These are phyloP conservation scores for Petrocephalus zakoni DNA, from an alignment of 2,113 vertebrate species.

Conservation along the genomic window DNA sequence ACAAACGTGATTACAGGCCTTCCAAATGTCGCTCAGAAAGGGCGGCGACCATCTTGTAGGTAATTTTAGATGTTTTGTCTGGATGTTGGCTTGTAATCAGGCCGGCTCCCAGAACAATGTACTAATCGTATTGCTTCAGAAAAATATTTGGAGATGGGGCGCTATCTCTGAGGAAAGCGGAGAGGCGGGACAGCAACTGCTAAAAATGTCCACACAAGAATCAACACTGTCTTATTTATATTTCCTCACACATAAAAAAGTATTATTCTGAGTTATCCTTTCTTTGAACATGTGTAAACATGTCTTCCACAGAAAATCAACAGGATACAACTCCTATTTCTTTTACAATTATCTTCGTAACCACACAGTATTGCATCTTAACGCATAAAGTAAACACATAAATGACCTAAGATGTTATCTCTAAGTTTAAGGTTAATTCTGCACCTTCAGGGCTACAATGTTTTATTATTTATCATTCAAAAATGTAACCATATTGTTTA, in stretches of 20 bases:
- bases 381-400: not conserved
- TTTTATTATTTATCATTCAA: not conserved
- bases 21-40: not conserved
- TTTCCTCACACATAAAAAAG: constrained; percentile 48
- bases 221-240: constrained; percentile 38
- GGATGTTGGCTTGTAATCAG: not conserved
- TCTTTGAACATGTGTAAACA: not conserved
- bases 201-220: constrained; percentile 22
- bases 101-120: constrained; percentile 18
- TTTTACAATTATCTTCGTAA: not conserved
- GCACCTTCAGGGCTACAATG: not conserved
- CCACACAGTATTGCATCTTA: not conserved
- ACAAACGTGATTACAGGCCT: not conserved
- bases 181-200: constrained; percentile 55
- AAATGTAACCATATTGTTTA: not conserved
- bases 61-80: constrained; percentile 22
- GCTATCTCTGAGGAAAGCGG: constrained; percentile 31
- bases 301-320: not conserved
- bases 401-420: not conserved
- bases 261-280: not conserved
- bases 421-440: not conserved
- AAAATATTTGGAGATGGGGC: constrained; percentile 19
- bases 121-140: constrained; percentile 24
- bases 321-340: not conserved
- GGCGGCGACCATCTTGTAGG: not conserved